These are phyloP conservation scores for Pteronura brasiliensis DNA, from an alignment of 2,113 vertebrate species.

Conservation along the genomic window DNA sequence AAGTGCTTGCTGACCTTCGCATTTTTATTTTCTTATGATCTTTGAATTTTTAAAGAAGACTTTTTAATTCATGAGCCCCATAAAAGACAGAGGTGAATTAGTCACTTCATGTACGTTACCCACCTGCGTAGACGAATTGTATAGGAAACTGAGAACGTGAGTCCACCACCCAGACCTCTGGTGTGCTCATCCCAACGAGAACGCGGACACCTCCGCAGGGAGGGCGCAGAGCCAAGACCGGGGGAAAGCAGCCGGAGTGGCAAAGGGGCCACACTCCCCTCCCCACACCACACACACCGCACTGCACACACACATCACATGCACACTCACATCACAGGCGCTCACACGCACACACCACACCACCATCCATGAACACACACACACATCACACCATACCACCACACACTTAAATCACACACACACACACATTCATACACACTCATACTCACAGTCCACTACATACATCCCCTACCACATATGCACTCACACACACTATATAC, in stretches of 20 bases:
- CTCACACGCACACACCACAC: no score
- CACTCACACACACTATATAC: not conserved
- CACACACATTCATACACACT: not conserved
- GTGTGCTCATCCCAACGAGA: not conserved
- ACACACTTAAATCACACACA: no score
- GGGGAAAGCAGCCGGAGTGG: conserved; percentile 56
- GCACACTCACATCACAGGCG: not conserved
- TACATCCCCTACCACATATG: not conserved
- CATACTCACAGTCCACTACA: not conserved
- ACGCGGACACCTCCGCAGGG: not conserved
- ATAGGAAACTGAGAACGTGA: no score
- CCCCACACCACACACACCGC: not conserved
- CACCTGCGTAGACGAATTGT: not conserved
- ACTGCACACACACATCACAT: not conserved
- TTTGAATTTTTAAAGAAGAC: not conserved
- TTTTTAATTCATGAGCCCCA: not conserved
- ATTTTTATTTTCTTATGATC: not conserved
- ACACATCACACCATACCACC: no score
- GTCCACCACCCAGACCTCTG: not conserved
- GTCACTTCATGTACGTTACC: not conserved
- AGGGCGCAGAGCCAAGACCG: conserved; percentile 35
- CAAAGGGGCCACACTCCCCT: conserved; percentile 4
- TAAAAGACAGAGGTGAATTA: not conserved
- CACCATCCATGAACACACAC: no score
- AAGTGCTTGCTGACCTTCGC: fast-evolving